Conservation (phyloP, 2,113 vertebrate species). For the Ovibos moschatus region DNA sequence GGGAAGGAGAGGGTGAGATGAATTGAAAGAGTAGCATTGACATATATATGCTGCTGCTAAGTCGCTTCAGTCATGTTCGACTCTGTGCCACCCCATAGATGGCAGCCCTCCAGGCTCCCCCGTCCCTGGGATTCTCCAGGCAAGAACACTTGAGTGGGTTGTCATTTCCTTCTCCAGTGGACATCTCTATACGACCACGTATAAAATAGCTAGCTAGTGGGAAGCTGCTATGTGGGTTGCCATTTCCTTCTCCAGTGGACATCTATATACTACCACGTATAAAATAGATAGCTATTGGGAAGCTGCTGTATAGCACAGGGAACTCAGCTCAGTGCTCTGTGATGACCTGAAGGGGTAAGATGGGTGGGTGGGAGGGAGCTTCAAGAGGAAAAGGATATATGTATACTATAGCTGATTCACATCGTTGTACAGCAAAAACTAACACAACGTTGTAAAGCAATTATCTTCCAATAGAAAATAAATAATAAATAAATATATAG, state of each 20-base stretch:
- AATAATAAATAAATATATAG: neutral
- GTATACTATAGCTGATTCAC: neutral
- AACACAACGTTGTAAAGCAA: neutral
- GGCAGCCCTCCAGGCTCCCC: no score
- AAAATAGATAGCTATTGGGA: neutral
- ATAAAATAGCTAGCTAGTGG: no score
- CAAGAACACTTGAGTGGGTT: no score
- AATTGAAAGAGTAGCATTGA: neutral
- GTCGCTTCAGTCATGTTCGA: no score
- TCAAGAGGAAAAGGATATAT: neutral
- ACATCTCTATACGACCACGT: no score
- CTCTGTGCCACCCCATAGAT: no score
- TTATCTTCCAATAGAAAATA: neutral
- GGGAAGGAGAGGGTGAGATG: neutral
- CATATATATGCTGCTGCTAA: neutral
- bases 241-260: no score
- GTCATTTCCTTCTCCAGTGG: no score
- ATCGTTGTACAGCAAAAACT: neutral
- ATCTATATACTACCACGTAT: neutral
- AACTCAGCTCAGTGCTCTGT: neutral
- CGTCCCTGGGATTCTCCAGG: no score
- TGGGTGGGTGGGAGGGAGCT: neutral
- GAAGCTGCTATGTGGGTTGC: neutral
- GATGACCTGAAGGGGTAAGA: neutral
- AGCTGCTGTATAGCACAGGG: neutral